Conservation (phyloP, 2,888 invertebrate genomes). For the Theristus sp. region DNA sequence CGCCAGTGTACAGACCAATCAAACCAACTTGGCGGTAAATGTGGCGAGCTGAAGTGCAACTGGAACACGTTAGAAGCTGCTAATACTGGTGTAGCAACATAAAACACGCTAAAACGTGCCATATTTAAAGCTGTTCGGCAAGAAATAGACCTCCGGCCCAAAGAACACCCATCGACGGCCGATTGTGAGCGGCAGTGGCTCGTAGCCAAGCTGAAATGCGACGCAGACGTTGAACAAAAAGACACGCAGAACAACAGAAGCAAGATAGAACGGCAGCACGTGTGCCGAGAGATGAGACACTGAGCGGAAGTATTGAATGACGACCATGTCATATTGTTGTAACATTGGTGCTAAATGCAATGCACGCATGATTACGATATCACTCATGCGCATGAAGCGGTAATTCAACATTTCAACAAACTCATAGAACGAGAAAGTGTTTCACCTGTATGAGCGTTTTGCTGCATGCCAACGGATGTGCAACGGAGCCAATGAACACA, state of each 20-base stretch:
- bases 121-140: constrained; percentile 6
- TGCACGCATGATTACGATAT: no score
- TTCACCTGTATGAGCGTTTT: constrained; percentile 6
- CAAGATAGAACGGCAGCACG: neutral
- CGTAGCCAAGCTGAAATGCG: constrained; percentile 6
- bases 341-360: neutral
- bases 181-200: constrained; percentile 4
- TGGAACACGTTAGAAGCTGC: neutral
- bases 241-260: no score
- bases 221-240: neutral
- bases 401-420: no score
- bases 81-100: no score
- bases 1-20: constrained; percentile 18
- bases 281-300: neutral
- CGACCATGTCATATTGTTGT: neutral
- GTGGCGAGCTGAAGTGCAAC: constrained; percentile 14
- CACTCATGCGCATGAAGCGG: no score
- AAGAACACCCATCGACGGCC: constrained; percentile 1
- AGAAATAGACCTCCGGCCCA: constrained; percentile 1
- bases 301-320: neutral
- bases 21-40: constrained; percentile 15
- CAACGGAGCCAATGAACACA: constrained; percentile 3
- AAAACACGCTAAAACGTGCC: constrained; percentile 1
- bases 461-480: constrained; percentile 3
- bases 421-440: no score